Evolutionary conservation across 2,797 vertebrate species (phyloP).

Genomic region (Prunella strophiata): DNA sequence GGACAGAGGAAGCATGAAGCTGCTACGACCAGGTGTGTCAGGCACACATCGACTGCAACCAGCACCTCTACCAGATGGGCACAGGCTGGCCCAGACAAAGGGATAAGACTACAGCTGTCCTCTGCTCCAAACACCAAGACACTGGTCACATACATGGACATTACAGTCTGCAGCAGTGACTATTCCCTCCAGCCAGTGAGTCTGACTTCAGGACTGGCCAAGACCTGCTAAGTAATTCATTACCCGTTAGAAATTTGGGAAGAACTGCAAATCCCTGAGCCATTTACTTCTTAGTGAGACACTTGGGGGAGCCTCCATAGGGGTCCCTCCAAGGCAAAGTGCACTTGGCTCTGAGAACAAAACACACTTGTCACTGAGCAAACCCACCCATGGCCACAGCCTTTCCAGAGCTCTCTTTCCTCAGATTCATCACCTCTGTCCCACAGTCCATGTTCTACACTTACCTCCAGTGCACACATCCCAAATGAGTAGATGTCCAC

Average conservation of each 20-base stretch:
- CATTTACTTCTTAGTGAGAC: neutral
- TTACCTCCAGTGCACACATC: slow-evolving; percentile 98
- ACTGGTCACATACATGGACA: too few species aligned
- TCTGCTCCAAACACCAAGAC: neutral
- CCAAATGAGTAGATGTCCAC: slow-evolving; percentile 99
- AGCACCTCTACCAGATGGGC: neutral
- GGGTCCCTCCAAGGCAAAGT: neutral
- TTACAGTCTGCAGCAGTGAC: neutral
- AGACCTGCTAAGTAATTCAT: neutral
- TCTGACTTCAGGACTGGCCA: neutral
- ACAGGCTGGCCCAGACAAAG: neutral
- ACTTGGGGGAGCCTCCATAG: neutral
- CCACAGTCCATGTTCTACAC: neutral
- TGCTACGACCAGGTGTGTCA: neutral
- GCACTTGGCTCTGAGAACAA: neutral
- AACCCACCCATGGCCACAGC: neutral
- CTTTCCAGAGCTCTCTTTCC: neutral
- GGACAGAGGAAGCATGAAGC: neutral
- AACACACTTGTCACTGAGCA: neutral
- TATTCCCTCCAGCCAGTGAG: neutral
- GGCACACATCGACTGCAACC: rapidly evolving
- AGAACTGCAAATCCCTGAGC: neutral
- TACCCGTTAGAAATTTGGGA: neutral
- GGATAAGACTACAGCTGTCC: neutral
- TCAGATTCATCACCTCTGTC: neutral